Base-by-base conservation (phyloP, 2,888 invertebrate genomes). In the Eumacrocentrus americanus region DNA sequence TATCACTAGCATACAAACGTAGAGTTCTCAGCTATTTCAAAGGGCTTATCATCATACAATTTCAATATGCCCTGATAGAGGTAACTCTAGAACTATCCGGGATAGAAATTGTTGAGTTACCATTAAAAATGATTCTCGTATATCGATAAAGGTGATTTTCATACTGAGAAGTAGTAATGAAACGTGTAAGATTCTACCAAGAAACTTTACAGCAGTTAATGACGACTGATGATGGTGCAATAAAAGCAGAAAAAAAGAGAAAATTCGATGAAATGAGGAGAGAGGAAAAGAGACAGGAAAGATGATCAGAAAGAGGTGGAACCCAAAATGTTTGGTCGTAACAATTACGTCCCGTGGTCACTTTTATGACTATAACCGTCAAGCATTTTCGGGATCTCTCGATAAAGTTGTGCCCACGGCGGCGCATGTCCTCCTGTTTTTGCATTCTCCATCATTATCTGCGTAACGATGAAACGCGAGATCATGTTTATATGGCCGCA, bases 341-440 rank as follows among this genome's bases (percentile, higher is more conserved):
- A 65, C 61, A 65, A 67, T 67, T 65, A 65, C 62, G 61, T 48
- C 16, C 37, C 9, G 37, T 40, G 47, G 23, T 51, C 53, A 50
- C 51, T 53, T 44, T 60, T 60, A 61, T 61, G 51, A 60, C 61
- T 64, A 54, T 58, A 57, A 59, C 59, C 56, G 44, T 53, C 40
- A 53, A 63, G 56, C 58, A 60, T 48, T 65, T 65, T 65, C 60
- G 60, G 63, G 56, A 66, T 63, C 54, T 63, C 50, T 46, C 58
- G 67, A 67, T 67, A 65, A 67, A 65, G 57, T 55, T 62, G 58
- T 65, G 56, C 65, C 64, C 61, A 53, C 40, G 65, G 59, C 44
- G 58, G 55, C 53, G 50, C 67, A 61, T 67, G 63, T 65, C 57
- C 58, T 40, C 47, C 62, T 60, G 59, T 62, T 67, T 65, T 61